Percentiles rank a stretch among this genome's conserved stretches.
phyloP scores from a whole-genome alignment of 2,888 invertebrate species.

The Liopterus haemorrhoidalis region DNA sequence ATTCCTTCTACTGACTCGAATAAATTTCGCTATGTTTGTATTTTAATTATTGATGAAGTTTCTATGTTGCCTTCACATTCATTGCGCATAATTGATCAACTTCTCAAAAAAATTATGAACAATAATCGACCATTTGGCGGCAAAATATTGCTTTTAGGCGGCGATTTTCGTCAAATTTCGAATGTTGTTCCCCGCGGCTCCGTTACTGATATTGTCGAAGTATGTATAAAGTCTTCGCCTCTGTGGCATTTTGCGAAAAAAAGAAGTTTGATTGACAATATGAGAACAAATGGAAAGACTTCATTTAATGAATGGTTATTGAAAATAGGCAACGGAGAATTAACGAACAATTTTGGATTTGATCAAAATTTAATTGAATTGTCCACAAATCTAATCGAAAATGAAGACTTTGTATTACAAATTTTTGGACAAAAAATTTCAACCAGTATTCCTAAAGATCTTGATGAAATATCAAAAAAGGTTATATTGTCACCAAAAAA shows the following conservation, averaged over 20 bases:
- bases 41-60: slow-evolving; percentile 15
- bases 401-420: too few species aligned
- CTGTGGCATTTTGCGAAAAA: too few species aligned
- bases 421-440: too few species aligned
- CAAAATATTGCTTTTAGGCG: slow-evolving; percentile 18
- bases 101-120: slow-evolving; percentile 20
- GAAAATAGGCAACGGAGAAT: too few species aligned
- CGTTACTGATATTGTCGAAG: background rate
- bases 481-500: too few species aligned
- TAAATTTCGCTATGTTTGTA: background rate
- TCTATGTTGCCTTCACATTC: slow-evolving; percentile 10
- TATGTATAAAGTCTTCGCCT: slow-evolving; percentile 17
- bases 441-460: too few species aligned
- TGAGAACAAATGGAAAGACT: background rate
- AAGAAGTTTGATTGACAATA: too few species aligned
- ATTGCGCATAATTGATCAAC: slow-evolving; percentile 6
- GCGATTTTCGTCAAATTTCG: slow-evolving; percentile 17
- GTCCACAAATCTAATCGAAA: too few species aligned
- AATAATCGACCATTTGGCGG: slow-evolving; percentile 18
- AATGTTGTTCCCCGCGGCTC: slow-evolving; percentile 6
- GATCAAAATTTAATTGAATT: too few species aligned
- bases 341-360: too few species aligned
- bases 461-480: too few species aligned
- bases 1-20: background rate
- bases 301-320: background rate